A percentile compares a stretch with the other conserved stretches of the same genome.
Evolutionary conservation across 2,888 invertebrate species (phyloP).

Genomic region (Protodeltote pygarga): DNA sequence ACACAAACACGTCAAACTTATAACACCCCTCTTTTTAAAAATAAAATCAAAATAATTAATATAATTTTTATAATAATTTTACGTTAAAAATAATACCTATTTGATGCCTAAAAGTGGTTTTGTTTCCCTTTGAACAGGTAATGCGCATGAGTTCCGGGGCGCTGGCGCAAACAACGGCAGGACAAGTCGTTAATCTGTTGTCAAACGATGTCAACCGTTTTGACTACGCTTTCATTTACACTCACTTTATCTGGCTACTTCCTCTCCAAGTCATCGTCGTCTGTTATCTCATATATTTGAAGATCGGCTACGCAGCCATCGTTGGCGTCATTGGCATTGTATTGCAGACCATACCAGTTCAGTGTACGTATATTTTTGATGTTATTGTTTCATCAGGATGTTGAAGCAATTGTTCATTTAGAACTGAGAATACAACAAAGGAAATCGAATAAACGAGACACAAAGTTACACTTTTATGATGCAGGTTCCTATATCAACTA

Average conservation of each 20-base stretch:
- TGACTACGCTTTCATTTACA: constrained; percentile 93
- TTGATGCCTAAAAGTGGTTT: too few relatives aligned
- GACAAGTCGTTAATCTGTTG: constrained; percentile 96
- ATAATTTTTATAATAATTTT: too few relatives aligned
- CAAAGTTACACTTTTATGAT: constrained; percentile 1
- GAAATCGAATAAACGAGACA: not conserved
- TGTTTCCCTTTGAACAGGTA: constrained; percentile 64
- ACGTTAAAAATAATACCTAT: too few relatives aligned
- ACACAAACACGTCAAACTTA: too few relatives aligned
- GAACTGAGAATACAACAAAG: constrained; percentile 11
- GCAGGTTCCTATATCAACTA: constrained; percentile 1
- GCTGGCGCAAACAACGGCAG: constrained; percentile 94
- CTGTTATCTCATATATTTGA: constrained; percentile 92
- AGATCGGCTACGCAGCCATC: constrained; percentile 91
- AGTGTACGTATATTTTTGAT: constrained; percentile 86
- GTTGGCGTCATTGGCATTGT: constrained; percentile 93
- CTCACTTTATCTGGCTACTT: constrained; percentile 96
- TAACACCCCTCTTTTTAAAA: too few relatives aligned
- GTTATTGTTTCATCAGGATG: constrained; percentile 21
- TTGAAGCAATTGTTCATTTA: constrained; percentile 11
- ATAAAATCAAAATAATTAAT: too few relatives aligned
- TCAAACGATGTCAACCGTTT: constrained; percentile 98
- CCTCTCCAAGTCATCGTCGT: constrained; percentile 90
- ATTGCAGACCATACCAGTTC: constrained; percentile 93
- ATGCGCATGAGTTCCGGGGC: constrained; percentile 92